phyloP scores from a whole-genome alignment of 2,113 vertebrate genomes.

The Phalacrocorax pelagicus region DNA sequence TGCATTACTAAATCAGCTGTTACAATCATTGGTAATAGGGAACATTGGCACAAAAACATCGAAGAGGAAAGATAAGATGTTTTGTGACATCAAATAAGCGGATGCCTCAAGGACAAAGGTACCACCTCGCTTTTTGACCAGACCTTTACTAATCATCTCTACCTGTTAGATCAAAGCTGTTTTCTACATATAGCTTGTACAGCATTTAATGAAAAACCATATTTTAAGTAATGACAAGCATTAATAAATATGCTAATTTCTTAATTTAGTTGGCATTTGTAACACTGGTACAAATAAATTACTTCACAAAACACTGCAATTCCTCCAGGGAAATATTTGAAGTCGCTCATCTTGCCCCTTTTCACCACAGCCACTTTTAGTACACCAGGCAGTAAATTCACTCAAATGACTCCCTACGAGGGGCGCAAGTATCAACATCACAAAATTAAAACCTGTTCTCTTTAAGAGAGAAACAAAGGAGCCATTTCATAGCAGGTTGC shows the following conservation, averaged over 20 bases:
- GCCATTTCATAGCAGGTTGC: neutral
- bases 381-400: neutral
- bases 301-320: neutral
- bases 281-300: neutral
- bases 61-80: neutral
- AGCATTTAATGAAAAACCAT: slow-evolving; percentile 5
- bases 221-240: slow-evolving; percentile 29
- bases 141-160: neutral
- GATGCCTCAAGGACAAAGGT: neutral
- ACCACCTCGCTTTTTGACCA: neutral
- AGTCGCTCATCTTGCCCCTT: neutral
- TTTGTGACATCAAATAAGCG: neutral
- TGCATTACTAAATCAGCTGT: neutral
- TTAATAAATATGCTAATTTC: slow-evolving; percentile 16
- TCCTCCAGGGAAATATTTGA: neutral
- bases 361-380: neutral
- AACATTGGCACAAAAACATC: neutral
- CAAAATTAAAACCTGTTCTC: neutral
- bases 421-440: neutral
- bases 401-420: accelerated
- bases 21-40: neutral
- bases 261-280: neutral
- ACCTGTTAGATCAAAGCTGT: neutral
- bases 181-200: neutral
- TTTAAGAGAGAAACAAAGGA: neutral